Evolutionary conservation across 2,797 vertebrate species (phyloP).

Genomic region (Manis pentadactyla): DNA sequence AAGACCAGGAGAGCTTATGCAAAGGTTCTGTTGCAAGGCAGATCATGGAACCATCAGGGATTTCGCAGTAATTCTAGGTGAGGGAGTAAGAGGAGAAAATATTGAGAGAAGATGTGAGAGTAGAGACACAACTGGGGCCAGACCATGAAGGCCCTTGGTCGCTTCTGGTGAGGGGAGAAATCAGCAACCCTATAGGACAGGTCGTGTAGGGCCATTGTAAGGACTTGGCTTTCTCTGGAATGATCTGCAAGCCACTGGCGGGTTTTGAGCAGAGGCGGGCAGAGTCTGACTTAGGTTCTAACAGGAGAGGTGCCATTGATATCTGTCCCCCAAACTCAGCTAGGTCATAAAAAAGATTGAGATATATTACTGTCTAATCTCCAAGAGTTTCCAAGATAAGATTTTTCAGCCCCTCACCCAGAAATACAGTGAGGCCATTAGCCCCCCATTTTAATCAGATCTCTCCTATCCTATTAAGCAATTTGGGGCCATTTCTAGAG

Average conservation of each 20-base stretch:
- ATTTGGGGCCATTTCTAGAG: conserved; percentile 86
- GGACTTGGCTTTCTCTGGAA: background rate
- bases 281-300: background rate
- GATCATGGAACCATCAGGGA: background rate
- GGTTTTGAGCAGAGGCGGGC: background rate
- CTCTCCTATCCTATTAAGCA: conserved; percentile 88
- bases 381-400: background rate
- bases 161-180: background rate
- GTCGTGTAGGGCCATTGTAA: fast-evolving
- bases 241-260: background rate
- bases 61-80: background rate
- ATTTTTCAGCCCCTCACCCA: conserved; percentile 66
- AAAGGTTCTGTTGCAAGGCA: background rate
- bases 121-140: background rate
- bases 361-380: background rate
- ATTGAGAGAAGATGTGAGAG: background rate
- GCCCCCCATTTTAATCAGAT: conserved; percentile 87
- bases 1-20: background rate
- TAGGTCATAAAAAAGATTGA: background rate
- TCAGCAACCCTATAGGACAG: background rate
- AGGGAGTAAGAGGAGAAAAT: background rate
- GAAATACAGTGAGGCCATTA: conserved; percentile 86
- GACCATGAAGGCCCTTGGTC: background rate
- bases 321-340: background rate
- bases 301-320: background rate